Base-by-base conservation (phyloP, 2,797 vertebrate genomes). In the Toxotes lorentzi region DNA sequence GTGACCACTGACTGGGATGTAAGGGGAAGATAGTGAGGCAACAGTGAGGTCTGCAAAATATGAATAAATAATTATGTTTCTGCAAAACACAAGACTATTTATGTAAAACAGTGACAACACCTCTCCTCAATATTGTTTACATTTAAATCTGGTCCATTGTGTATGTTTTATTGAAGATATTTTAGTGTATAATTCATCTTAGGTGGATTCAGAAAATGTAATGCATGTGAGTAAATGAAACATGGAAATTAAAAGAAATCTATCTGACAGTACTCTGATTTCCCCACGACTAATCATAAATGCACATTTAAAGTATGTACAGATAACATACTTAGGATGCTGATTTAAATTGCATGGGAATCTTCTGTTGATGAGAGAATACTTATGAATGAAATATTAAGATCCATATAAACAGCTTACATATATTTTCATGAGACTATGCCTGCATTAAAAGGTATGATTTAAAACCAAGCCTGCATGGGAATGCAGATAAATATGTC, bases 101-200 rank as follows among this genome's bases (percentile, higher is more conserved):
- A 56, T 17, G 34, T 38, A 58, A 72, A 60, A 48, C 61, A 79
- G 47, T 6, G 57, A 69, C 51, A 83, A 58, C 61, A 59, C 21
- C 56, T 65, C 23, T 57, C n/a, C 34, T 40, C 56, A 65, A 51
- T 54, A 53, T 50, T 70, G 50, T 65, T 60, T 70, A 50, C 41
- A 66, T 77, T 48, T 41, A 21, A 73, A 61, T 13, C 5, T 43
- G 73, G 17, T 73, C 17, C 27, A 54, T 14, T 68, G 43, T n/a
- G 0, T 5, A 68, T 58, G 2, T 54, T 24, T 70, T 70, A 43
- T 63, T 78, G 1, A 75, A 54, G 8, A 51, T 40, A 48, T 69
- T 71, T 71, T 34, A 35, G 13, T 73, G 21, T 30, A 69, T 68
- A 12, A 64, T 79, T 83, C 30, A 79, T 53, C 48, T 24, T 10